A percentile compares a stretch with the other conserved stretches of the same genome.
Conservation (phyloP, 2,113 vertebrate species). For the Cercocebus atys region DNA sequence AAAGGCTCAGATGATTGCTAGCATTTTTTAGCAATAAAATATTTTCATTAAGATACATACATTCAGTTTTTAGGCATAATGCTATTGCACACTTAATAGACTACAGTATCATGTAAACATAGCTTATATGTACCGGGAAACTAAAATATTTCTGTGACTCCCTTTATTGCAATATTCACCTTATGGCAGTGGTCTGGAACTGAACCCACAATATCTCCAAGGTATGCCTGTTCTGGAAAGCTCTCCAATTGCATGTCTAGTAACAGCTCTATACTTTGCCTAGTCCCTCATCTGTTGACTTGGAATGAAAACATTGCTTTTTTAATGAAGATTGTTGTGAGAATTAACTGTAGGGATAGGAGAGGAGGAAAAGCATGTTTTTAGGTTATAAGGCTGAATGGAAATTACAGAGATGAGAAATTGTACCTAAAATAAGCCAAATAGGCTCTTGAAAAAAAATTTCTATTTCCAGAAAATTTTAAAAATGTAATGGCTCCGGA, state of each 20-base stretch:
- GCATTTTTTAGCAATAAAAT: not conserved
- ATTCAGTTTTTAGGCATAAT: not conserved
- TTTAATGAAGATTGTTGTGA: not conserved
- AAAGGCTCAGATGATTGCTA: not conserved
- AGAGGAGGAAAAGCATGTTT: not conserved
- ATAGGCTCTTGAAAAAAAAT: slow-evolving; percentile 24
- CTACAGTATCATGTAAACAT: not conserved
- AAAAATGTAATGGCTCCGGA: not conserved
- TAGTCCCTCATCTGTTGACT: not conserved
- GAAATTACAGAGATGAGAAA: not conserved
- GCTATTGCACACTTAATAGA: not conserved
- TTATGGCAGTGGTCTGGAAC: not conserved
- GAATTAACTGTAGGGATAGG: not conserved
- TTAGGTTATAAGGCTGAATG: not conserved
- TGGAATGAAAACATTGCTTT: not conserved
- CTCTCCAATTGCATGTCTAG: not conserved
- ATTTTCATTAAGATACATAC: not conserved
- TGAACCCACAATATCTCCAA: not conserved
- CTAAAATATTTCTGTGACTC: not conserved
- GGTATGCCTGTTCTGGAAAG: not conserved
- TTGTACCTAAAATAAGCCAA: not conserved
- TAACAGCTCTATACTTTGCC: not conserved
- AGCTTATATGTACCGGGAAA: not conserved
- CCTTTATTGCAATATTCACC: not conserved
- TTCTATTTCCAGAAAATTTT: slow-evolving; percentile 37